Percentiles rank a stretch among this genome's conserved stretches.
Conservation (phyloP, 2,797 vertebrate genomes). For the Diplodus sargus region DNA sequence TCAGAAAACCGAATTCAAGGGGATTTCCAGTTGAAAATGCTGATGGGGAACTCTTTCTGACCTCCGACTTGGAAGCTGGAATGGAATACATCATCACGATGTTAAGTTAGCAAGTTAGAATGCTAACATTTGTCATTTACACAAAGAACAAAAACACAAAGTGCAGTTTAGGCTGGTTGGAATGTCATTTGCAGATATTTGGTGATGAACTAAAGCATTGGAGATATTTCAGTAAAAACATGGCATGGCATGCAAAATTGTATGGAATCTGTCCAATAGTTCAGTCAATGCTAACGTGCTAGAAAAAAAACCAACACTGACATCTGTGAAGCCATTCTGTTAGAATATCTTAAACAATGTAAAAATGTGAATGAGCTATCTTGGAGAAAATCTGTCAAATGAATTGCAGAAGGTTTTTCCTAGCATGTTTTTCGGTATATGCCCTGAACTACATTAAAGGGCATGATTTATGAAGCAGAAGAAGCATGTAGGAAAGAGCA, state of each 20-base stretch:
- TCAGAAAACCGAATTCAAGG: too few species aligned
- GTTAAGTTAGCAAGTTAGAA: too few species aligned
- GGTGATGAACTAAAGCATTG: too few species aligned
- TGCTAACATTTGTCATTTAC: too few species aligned
- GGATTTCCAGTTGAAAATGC: too few species aligned
- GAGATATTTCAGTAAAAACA: neutral
- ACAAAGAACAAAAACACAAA: too few species aligned
- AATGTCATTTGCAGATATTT: too few species aligned
- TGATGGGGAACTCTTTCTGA: too few species aligned
- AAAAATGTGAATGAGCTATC: constrained; percentile 34
- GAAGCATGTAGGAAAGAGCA: constrained; percentile 52
- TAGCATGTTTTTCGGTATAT: constrained; percentile 43
- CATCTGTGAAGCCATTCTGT: neutral
- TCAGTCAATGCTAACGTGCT: neutral
- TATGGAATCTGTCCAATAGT: neutral
- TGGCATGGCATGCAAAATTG: neutral
- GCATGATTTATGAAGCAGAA: constrained; percentile 70
- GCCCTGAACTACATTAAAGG: constrained; percentile 67
- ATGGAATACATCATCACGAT: too few species aligned
- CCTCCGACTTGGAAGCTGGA: too few species aligned
- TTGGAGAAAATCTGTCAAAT: constrained; percentile 53
- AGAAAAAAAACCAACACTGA: neutral
- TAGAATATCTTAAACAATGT: neutral
- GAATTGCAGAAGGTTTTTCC: constrained; percentile 53
- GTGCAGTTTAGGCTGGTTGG: too few species aligned